Percentiles rank a stretch among this genome's conserved stretches.
Conservation (phyloP, 2,888 invertebrate species). For the Acrobasis repandana region DNA sequence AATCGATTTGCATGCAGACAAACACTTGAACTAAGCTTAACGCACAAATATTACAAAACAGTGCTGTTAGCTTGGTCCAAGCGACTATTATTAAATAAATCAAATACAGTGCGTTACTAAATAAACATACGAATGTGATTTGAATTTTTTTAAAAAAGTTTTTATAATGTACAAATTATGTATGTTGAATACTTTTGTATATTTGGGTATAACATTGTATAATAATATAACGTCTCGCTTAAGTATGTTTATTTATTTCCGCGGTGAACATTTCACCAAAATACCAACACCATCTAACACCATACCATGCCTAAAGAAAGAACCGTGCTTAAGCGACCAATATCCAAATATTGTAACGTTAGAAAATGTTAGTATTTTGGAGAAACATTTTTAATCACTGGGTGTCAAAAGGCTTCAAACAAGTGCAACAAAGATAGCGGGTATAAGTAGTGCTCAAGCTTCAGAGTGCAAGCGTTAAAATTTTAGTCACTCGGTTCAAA, state of each 20-base stretch:
- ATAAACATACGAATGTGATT: constrained; percentile 63
- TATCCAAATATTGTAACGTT: constrained; percentile 48
- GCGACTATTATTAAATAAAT: constrained; percentile 51
- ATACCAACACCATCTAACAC: constrained; percentile 79
- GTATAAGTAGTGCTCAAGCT: constrained; percentile 69
- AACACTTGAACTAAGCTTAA: constrained; percentile 69
- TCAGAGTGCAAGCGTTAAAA: constrained; percentile 58
- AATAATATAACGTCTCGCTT: constrained; percentile 10
- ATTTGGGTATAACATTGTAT: not conserved
- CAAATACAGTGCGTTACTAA: constrained; percentile 35
- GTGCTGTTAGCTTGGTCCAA: constrained; percentile 73
- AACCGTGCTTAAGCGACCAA: constrained; percentile 61
- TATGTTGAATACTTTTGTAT: not conserved
- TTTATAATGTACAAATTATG: not conserved
- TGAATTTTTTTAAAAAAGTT: not conserved
- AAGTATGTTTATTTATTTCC: constrained; percentile 64
- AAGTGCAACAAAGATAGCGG: constrained; percentile 57
- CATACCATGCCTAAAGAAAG: constrained; percentile 53
- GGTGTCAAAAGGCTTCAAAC: constrained; percentile 49
- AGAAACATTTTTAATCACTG: constrained; percentile 60
- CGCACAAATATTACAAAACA: constrained; percentile 47
- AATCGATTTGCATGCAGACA: constrained; percentile 71
- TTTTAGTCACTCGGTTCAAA: constrained; percentile 50
- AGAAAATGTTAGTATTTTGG: constrained; percentile 81
- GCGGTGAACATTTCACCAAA: constrained; percentile 74